Evolutionary conservation across 1,140 invertebrate genomes (phyloP).

Genomic region (Notospermus geniculatus): DNA sequence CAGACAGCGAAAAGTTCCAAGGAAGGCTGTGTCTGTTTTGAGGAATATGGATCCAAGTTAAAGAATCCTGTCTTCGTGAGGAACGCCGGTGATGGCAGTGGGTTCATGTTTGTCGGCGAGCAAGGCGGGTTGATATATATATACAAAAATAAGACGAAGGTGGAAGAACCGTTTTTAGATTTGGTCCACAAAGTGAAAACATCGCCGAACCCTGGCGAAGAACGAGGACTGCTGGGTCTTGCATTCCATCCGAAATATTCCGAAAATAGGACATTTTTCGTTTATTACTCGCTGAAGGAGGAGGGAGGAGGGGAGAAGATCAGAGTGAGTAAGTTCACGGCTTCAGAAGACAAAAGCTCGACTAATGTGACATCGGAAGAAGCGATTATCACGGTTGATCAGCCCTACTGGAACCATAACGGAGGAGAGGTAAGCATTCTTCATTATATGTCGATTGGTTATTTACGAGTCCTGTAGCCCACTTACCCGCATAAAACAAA

Average conservation of each 20-base stretch:
- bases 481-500: background rate
- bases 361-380: constrained; percentile 32
- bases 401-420: constrained; percentile 51
- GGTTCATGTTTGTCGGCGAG: constrained; percentile 44
- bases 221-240: constrained; percentile 46
- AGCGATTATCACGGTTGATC: constrained; percentile 37
- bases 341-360: constrained; percentile 28
- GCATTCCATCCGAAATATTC: constrained; percentile 47
- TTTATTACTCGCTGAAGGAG: constrained; percentile 38
- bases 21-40: constrained; percentile 46
- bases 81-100: constrained; percentile 36
- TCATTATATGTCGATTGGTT: too few species aligned
- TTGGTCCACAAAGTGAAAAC: constrained; percentile 22
- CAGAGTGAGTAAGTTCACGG: constrained; percentile 44
- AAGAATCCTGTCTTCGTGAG: constrained; percentile 40
- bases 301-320: constrained; percentile 13
- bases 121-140: constrained; percentile 39
- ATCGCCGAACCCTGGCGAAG: constrained; percentile 31
- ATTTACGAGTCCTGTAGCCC: background rate
- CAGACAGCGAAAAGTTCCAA: constrained; percentile 24
- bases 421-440: constrained; percentile 47
- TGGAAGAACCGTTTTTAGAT: constrained; percentile 33
- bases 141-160: constrained; percentile 29
- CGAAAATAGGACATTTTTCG: constrained; percentile 40
- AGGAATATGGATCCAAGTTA: constrained; percentile 30